phyloP scores from a whole-genome alignment of 2,888 invertebrate species.

The Eupithecia subumbrata region DNA sequence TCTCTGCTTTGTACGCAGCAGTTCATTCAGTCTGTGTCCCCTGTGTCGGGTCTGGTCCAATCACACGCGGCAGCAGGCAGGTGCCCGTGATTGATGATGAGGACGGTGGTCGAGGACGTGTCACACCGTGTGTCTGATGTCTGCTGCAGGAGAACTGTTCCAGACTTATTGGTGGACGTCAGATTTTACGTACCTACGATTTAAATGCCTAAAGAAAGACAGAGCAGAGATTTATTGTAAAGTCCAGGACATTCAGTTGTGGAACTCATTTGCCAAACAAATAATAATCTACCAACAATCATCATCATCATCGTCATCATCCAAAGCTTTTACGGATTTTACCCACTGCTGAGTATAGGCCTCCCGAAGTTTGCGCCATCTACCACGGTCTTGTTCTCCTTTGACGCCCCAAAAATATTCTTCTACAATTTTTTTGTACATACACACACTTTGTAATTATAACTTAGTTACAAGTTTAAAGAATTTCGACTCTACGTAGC shows the following conservation, averaged over 20 bases:
- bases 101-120: background rate
- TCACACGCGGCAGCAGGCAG: no score
- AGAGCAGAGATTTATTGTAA: background rate
- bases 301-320: no score
- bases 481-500: background rate
- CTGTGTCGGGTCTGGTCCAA: no score
- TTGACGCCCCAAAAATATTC: background rate
- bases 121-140: background rate
- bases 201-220: background rate
- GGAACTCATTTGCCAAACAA: background rate
- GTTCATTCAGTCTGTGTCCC: no score
- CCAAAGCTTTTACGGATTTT: no score
- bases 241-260: background rate
- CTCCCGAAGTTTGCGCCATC: no score
- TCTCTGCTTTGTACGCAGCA: no score
- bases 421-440: background rate
- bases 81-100: slow-evolving; percentile 36
- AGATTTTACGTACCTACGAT: background rate
- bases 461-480: background rate
- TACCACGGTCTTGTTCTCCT: no score
- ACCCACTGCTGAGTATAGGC: no score
- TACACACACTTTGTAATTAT: no score
- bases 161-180: background rate
- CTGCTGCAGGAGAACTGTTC: background rate
- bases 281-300: background rate